Evolutionary conservation across 2,113 vertebrate genomes (phyloP).

Genomic region (Collichthys lucidus): DNA sequence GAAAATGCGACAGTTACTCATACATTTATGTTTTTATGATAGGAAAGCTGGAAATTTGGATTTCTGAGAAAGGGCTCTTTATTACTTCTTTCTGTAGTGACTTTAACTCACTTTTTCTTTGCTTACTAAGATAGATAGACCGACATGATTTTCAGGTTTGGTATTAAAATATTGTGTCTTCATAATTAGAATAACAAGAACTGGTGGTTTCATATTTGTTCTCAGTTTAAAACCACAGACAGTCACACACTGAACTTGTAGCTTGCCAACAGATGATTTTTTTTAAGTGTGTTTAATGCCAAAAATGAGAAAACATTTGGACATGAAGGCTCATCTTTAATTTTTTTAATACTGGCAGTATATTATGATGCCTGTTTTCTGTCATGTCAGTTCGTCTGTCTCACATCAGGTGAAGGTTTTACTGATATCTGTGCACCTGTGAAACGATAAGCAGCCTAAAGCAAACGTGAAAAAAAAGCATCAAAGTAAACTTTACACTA

Average conservation of each 20-base stretch:
- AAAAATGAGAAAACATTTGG: constrained; percentile 4
- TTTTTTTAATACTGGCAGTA: not conserved
- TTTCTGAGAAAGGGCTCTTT: not conserved
- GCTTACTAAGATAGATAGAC: not conserved
- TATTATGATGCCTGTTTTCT: not conserved
- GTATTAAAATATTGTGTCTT: not conserved
- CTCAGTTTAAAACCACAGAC: not conserved
- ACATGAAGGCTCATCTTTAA: not conserved
- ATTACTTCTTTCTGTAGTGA: not conserved
- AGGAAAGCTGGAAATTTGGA: not conserved
- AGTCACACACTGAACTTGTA: not conserved
- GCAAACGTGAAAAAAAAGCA: too few species aligned
- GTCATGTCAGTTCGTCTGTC: constrained; percentile 9
- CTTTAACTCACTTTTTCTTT: not conserved
- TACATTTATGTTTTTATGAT: not conserved
- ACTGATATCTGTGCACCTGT: constrained; percentile 11
- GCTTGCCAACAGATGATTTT: constrained; percentile 12
- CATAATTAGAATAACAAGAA: not conserved
- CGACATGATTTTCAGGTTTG: not conserved
- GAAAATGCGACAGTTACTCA: not conserved
- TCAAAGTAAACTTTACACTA: not conserved
- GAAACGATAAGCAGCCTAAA: constrained; percentile 10
- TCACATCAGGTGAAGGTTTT: not conserved
- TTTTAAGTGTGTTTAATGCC: constrained; percentile 11
- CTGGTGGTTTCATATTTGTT: not conserved